Evolutionary conservation across 1,140 invertebrate species (phyloP), one percentile per base, ranked within the genome.

Genomic region (Drosophila nigromelanica): DNA sequence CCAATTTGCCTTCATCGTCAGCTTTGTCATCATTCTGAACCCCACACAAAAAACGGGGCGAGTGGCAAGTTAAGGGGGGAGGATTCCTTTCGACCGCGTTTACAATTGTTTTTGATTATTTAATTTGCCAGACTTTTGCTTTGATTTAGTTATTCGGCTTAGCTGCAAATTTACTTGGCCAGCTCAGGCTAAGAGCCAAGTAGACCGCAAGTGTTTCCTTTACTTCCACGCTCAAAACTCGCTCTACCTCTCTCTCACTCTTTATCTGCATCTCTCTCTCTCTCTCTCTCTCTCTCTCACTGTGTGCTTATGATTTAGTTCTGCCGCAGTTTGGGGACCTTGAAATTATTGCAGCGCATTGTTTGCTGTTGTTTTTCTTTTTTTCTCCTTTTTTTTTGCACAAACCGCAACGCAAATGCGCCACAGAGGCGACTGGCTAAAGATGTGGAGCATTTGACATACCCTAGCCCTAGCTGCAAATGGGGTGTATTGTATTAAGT

Each of bases 71-170:
- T 2, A n/a, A 48, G 24, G 2, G 24, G 2, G 12, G 12, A 40
- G 43, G 24, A 27, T 60, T 27, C 21, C 52, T 62, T 69, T 8
- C 56, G 66, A 50, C 15, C 47, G 60, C 52, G 54, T 21, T 11
- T 59, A 59, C 80, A 85, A 87, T 86, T 87, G 71, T 87, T 87
- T 86, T 87, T 81, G 78, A 82, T 82, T 87, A 79, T 87, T 82
- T 89, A 81, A 87, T 89, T 87, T 89, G 72, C 71, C 82, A 69
- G 76, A 87, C 18, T 87, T 87, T 87, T 82, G 76, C 82, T 87
- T 86, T 87, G 82, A 87, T 87, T 87, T 82, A 87, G 82, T 79
- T 87, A 76, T 68, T 71, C 54, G 51, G 58, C 60, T 72, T 62
- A 63, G 66, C 55, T 70, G 33, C 59, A 62, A 68, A 73, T 80